Base-by-base conservation (phyloP, 1,140 invertebrate species). In the Euura saliciscinereae region DNA sequence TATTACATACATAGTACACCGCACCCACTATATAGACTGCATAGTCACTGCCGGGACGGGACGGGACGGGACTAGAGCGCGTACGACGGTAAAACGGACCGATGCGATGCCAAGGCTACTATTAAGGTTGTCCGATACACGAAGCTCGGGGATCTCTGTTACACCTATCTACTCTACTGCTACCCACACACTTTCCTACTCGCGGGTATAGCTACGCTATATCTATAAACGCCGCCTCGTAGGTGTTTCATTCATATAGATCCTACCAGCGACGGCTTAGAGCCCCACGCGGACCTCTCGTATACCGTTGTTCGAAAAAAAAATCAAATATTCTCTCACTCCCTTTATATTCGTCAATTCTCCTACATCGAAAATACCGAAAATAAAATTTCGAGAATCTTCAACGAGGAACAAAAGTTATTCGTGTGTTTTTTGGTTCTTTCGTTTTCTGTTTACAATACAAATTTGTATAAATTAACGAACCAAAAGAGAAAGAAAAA, bases 101-200 rank as follows among this genome's bases (percentile, higher is more conserved):
- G 46, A 51, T 2, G 46, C 69, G 73, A 74, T 69, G 76, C 80
- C 84, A 85, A 86, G 83, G 84, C 81, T 85, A 86, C 84, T 85
- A 84, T 84, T 84, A 86, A 81, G 83, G 80, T 80, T 77, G 76
- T 10, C 28, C 7, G n/a, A 70, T 45, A 13, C 46, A 70, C 45
- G 43, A 45, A 5, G 11, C 10, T 44, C 68, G 51, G 64, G 10
- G 51, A 2, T 59, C 72, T 80, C 80, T 76, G 79, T 78, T 77
- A 80, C 78, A 82, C 28, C 28, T 28, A 28, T 28, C 28, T 28
- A 28, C 28, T 28, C 81, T 82, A 80, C 81, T 80, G 82, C 81
- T 79, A 64, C 59, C 28, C 42, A 67, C 66, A 28, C 13, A 10
- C 66, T 67, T 59, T 59, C 8, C 51, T n/a, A 59, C 51, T 11